Evolutionary conservation across 2,113 vertebrate species (phyloP).

Genomic region (Periophthalmodon schlosseri): DNA sequence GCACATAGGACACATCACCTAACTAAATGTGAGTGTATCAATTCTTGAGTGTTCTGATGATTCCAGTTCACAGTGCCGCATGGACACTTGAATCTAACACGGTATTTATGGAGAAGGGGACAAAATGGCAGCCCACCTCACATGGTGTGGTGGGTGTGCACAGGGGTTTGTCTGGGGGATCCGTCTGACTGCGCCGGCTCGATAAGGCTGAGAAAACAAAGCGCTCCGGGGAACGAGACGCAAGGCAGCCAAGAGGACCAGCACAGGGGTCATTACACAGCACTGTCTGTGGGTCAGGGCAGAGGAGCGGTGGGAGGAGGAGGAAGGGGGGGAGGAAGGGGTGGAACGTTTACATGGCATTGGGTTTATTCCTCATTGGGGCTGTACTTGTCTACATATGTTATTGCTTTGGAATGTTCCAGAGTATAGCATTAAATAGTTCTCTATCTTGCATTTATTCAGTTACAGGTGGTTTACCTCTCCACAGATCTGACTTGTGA

Average conservation of each 20-base stretch:
- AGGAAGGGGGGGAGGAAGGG: not conserved
- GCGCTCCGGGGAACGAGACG: conserved; percentile 38
- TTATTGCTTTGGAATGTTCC: too few relatives aligned
- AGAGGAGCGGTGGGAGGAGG: conserved; percentile 7
- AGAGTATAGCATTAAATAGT: too few relatives aligned
- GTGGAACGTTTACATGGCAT: not conserved
- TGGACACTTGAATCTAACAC: conserved; percentile 4
- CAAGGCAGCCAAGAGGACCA: conserved; percentile 60
- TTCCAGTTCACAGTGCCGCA: not conserved
- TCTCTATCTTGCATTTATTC: too few relatives aligned
- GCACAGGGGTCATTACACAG: conserved; percentile 63
- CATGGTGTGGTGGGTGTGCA: conserved; percentile 55
- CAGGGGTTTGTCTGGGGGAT: conserved; percentile 47
- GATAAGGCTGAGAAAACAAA: conserved; percentile 55
- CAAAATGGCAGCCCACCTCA: conserved; percentile 32
- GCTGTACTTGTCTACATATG: too few relatives aligned
- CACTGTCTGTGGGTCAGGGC: conserved; percentile 46
- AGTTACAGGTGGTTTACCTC: too few relatives aligned
- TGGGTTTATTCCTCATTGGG: too few relatives aligned
- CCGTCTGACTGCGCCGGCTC: conserved; percentile 49
- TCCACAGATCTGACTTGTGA: too few relatives aligned
- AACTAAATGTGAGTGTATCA: too few relatives aligned
- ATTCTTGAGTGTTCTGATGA: not conserved
- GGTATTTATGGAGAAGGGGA: conserved; percentile 6
- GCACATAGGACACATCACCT: too few relatives aligned